A percentile compares a stretch with the other conserved stretches of the same genome.
Evolutionary conservation across 2,797 vertebrate genomes (phyloP).

Genomic region (Phataginus tricuspis): DNA sequence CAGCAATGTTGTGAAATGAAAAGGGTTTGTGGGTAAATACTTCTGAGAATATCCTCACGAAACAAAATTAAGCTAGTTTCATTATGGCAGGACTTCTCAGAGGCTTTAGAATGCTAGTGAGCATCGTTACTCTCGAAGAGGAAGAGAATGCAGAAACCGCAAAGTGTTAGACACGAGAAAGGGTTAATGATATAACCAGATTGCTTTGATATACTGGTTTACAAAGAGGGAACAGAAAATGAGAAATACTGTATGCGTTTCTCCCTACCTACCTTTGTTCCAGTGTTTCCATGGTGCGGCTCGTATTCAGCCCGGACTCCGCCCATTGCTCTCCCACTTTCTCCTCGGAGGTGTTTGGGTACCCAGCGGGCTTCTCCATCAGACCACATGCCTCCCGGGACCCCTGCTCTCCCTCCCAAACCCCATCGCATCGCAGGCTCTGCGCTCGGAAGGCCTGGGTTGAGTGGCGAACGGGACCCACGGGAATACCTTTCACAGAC

Average conservation of each 20-base stretch:
- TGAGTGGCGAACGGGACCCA: rapidly evolving
- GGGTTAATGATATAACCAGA: background rate
- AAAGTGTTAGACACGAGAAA: background rate
- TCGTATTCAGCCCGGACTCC: background rate
- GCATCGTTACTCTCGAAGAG: background rate
- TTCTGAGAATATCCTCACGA: background rate
- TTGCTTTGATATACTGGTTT: background rate
- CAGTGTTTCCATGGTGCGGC: rapidly evolving
- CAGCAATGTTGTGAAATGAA: background rate
- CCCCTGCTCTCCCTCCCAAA: background rate
- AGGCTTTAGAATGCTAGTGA: background rate
- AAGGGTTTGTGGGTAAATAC: background rate
- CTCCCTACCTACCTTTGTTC: background rate
- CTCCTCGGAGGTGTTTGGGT: background rate
- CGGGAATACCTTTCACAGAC: slow-evolving; percentile 96
- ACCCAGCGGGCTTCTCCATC: background rate
- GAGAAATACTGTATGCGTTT: no score
- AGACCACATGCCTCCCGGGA: background rate
- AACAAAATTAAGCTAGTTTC: background rate
- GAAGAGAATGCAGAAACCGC: background rate
- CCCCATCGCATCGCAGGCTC: background rate
- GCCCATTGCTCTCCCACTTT: background rate
- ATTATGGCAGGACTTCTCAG: background rate
- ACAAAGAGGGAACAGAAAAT: background rate
- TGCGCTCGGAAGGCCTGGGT: background rate